Conservation (phyloP, 1,140 invertebrate species). For the Ips nitidus region DNA sequence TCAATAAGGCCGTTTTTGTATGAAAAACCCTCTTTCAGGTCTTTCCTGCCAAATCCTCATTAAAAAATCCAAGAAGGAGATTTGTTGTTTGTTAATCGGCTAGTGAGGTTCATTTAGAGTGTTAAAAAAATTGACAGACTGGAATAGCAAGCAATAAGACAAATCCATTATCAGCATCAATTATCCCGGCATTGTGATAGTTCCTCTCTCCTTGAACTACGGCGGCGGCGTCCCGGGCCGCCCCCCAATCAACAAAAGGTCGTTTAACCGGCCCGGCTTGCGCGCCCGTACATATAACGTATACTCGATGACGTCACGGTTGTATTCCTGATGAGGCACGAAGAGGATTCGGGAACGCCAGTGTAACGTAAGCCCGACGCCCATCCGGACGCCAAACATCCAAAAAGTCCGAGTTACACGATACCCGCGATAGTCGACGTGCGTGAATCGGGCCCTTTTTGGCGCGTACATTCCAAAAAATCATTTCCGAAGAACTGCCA, state of each 20-base stretch:
- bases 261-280: slow-evolving; percentile 25
- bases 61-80: neutral
- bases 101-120: no score
- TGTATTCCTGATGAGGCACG: slow-evolving; percentile 27
- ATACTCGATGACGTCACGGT: slow-evolving; percentile 25
- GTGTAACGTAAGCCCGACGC: slow-evolving; percentile 1
- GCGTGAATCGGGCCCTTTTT: neutral
- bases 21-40: no score
- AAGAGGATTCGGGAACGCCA: slow-evolving; percentile 10
- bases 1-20: no score
- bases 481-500: neutral
- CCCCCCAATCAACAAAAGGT: slow-evolving; percentile 29
- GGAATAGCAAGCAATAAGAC: no score
- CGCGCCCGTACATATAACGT: slow-evolving; percentile 17
- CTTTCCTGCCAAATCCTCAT: neutral
- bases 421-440: neutral
- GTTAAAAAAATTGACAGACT: no score
- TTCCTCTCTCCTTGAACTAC: slow-evolving; percentile 5
- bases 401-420: slow-evolving; percentile 1
- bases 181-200: no score
- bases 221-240: slow-evolving; percentile 7
- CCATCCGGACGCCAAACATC: slow-evolving; percentile 2
- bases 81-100: neutral
- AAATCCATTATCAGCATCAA: no score
- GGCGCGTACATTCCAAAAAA: slow-evolving; percentile 2